A percentile compares a stretch with the other conserved stretches of the same genome.
Evolutionary conservation across 92 coral and sea anemone genomes (phyloP).

Genomic region (Metridium senile): DNA sequence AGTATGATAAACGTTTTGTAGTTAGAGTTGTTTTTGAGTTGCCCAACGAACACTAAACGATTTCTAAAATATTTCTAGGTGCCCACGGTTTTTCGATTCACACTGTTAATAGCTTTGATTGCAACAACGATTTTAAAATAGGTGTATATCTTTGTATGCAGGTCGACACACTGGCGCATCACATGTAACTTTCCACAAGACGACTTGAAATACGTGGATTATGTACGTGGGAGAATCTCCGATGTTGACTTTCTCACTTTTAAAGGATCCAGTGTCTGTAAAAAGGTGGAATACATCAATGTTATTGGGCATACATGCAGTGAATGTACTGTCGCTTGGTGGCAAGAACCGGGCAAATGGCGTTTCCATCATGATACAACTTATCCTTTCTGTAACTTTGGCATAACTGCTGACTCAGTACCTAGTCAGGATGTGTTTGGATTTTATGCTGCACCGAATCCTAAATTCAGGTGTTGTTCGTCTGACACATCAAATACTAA

Average conservation of each 20-base stretch:
- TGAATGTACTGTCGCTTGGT: slow-evolving; percentile 34
- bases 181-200: slow-evolving; percentile 6
- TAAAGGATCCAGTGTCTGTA: slow-evolving; percentile 27
- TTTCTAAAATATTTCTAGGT: no score
- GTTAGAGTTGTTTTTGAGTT: no score
- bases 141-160: no score
- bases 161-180: slow-evolving; percentile 30
- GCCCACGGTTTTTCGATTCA: no score
- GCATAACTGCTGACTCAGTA: slow-evolving; percentile 11
- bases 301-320: slow-evolving; percentile 51
- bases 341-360: slow-evolving; percentile 20
- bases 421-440: slow-evolving; percentile 46
- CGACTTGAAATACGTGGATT: slow-evolving; percentile 1
- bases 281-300: slow-evolving; percentile 53
- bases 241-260: slow-evolving; percentile 4
- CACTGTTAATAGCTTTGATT: no score
- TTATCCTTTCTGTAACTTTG: slow-evolving; percentile 8
- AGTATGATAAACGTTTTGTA: no score
- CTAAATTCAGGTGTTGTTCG: slow-evolving; percentile 9
- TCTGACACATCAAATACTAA: slow-evolving; percentile 23
- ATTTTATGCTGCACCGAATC: neutral
- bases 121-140: neutral
- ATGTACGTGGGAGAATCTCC: slow-evolving; percentile 11
- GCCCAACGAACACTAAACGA: no score
- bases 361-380: slow-evolving; percentile 44